These are phyloP conservation scores for Dastarcus helophoroides DNA, from an alignment of 2,888 invertebrate species.

Conservation along the genomic window DNA sequence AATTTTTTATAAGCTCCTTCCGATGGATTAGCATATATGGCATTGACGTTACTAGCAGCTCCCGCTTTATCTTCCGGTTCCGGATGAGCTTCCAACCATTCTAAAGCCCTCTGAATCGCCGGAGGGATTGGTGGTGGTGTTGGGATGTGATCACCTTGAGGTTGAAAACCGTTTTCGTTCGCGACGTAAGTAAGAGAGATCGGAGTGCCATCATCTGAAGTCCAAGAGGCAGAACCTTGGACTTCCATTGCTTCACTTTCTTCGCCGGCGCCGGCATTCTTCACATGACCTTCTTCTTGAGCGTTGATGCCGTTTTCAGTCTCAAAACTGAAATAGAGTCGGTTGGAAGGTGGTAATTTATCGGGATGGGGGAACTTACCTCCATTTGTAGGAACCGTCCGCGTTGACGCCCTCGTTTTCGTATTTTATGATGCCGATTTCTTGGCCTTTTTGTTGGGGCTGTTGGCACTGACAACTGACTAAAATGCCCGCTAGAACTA, in stretches of 20 bases:
- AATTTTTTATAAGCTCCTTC: no score
- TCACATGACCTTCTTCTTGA: slow-evolving; percentile 45
- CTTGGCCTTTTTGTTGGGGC: slow-evolving; percentile 31
- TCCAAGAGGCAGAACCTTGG: slow-evolving; percentile 56
- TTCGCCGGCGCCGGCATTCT: slow-evolving; percentile 32
- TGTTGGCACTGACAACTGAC: slow-evolving; percentile 11
- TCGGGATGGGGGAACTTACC: slow-evolving; percentile 17
- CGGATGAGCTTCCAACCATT: slow-evolving; percentile 46
- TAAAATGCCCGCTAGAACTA: slow-evolving; percentile 9
- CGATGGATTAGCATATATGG: no score
- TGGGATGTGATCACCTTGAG: slow-evolving; percentile 62
- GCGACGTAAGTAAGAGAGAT: slow-evolving; percentile 53
- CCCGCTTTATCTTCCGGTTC: slow-evolving; percentile 23
- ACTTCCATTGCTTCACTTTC: slow-evolving; percentile 36
- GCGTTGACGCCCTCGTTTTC: slow-evolving; percentile 51
- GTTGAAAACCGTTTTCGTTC: slow-evolving; percentile 60
- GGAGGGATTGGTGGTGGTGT: slow-evolving; percentile 69
- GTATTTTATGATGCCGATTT: slow-evolving; percentile 47
- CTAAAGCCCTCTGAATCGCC: slow-evolving; percentile 58
- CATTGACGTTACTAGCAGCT: slow-evolving; percentile 28
- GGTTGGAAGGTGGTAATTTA: no score
- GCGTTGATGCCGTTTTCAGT: slow-evolving; percentile 63
- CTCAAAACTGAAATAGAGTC: slow-evolving; percentile 53
- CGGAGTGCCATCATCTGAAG: slow-evolving; percentile 53
- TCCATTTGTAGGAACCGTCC: slow-evolving; percentile 53